Base-by-base conservation (phyloP, 1,140 invertebrate species). In the Drosophila sturtevanti region DNA sequence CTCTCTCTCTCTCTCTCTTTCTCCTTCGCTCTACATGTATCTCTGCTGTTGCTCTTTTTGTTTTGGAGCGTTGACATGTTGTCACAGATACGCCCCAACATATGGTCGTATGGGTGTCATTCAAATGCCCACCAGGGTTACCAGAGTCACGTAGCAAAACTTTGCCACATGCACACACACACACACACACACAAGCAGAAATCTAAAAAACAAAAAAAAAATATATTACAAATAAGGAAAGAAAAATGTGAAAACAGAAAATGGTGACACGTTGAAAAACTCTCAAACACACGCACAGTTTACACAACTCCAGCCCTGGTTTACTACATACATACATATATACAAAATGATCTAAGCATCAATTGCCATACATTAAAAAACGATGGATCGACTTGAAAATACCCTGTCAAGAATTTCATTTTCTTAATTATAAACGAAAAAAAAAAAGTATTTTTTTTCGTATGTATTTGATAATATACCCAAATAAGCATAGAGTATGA, bases 71-170 rank as follows among this genome's bases (percentile, higher is more conserved):
- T 61, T 61, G 54, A 56, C 54, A 56, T 56, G 54, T 56, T 56
- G 24, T 56, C 54, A 56, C 54, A 34, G 52, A 55, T 55, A 55
- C 24, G 27, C 52, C 41, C 52, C 52, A 55, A 24, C 52, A 55
- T 55, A 55, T 55, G 52, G 41, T 18, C 56, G 9, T 18, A 21
- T 34, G 56, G 9, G 14, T 59, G 56, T 21, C 56, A 59, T 34
- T 59, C 31, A 12, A 59, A 59, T 38, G 16, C 56, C 58, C 58
- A 60, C 21, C 37, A 38, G 58, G 35, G 58, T 60, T 34, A 35
- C 58, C 37, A 60, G 31, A 24, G 58, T 37, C 41, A 27, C 18
- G 34, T 44, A 51, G 18, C 34, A 24, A 51, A 56, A 38, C 18
- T 9, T 22, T 37, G 21, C 18, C 16, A 7, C 10, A 16, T 12